phyloP scores from a whole-genome alignment of 2,888 invertebrate species.

The Erebia palarica region DNA sequence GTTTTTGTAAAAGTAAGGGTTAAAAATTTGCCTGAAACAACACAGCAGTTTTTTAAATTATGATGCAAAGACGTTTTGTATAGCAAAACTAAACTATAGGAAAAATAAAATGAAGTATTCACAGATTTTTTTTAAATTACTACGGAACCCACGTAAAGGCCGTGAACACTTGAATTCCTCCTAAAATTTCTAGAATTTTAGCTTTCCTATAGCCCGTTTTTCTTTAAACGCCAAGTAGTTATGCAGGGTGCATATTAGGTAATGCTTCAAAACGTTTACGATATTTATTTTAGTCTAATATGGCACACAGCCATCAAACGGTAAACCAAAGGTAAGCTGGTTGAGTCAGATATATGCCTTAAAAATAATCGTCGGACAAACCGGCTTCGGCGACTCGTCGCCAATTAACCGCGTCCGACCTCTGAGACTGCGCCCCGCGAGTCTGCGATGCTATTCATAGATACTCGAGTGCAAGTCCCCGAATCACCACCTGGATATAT shows the following conservation, averaged over 20 bases:
- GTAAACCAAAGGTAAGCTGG: slow-evolving; percentile 38
- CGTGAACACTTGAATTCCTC: too few relatives aligned
- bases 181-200: not conserved
- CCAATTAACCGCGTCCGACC: slow-evolving; percentile 79
- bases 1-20: not conserved
- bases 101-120: too few relatives aligned
- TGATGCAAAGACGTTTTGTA: too few relatives aligned
- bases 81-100: too few relatives aligned
- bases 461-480: slow-evolving; percentile 46
- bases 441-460: slow-evolving; percentile 64
- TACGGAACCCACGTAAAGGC: too few relatives aligned
- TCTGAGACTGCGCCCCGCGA: slow-evolving; percentile 55
- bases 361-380: slow-evolving; percentile 69
- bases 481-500: slow-evolving; percentile 41
- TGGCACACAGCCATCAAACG: slow-evolving; percentile 14
- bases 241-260: too few relatives aligned
- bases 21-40: not conserved
- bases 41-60: not conserved
- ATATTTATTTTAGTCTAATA: not conserved
- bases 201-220: not conserved
- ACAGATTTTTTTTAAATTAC: too few relatives aligned
- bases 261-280: not conserved
- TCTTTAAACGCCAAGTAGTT: not conserved
- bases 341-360: slow-evolving; percentile 67
- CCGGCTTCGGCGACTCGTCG: slow-evolving; percentile 66